phyloP scores from a whole-genome alignment of 2,888 invertebrate genomes.

The Hirtodrosophila alboralis region DNA sequence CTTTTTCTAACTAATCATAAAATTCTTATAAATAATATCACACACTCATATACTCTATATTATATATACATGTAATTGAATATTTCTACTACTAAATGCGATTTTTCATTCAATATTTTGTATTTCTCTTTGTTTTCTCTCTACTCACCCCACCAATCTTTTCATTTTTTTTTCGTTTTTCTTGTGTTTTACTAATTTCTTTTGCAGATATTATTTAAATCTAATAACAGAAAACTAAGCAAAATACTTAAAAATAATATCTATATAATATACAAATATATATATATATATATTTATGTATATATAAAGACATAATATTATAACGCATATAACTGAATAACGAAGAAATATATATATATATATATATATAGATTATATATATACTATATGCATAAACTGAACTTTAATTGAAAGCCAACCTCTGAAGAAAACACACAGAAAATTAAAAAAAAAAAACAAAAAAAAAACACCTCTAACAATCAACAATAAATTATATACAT shows the following conservation, averaged over 20 bases:
- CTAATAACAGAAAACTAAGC: conserved; percentile 59
- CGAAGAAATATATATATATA: conserved; percentile 10
- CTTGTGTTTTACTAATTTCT: conserved; percentile 72
- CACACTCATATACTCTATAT: neutral
- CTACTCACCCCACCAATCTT: no score
- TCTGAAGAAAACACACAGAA: conserved; percentile 9
- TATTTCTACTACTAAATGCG: conserved; percentile 21
- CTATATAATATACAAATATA: conserved; percentile 19
- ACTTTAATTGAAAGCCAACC: conserved; percentile 8
- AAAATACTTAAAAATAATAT: conserved; percentile 50
- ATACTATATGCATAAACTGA: no score
- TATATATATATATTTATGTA: conserved; percentile 14
- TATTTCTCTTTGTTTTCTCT: conserved; percentile 39
- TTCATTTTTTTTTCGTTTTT: conserved; percentile 29
- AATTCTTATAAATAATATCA: neutral
- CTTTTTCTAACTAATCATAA: no score
- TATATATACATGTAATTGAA: neutral
- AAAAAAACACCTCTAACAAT: conserved; percentile 22
- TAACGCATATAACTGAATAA: conserved; percentile 11
- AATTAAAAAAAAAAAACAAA: conserved; percentile 12
- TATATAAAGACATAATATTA: no score
- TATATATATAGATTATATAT: no score
- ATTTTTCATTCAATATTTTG: conserved; percentile 51
- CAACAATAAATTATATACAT: no score
- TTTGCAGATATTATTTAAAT: conserved; percentile 80